Evolutionary conservation across 2,888 invertebrate species (phyloP).

Genomic region (Hecatera dysodea): DNA sequence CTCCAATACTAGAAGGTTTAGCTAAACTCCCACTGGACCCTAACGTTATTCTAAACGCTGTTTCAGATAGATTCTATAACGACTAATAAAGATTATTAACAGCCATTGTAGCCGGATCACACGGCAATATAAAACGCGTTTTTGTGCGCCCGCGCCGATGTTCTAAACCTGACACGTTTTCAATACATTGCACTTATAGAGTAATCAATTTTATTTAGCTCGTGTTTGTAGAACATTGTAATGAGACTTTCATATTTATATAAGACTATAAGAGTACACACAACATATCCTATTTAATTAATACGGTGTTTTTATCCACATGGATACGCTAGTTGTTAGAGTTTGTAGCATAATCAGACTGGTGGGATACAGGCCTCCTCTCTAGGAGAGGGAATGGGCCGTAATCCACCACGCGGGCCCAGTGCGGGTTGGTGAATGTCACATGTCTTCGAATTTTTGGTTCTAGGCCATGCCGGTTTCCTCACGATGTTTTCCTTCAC

Average conservation of each 20-base stretch:
- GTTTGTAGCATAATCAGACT: too few species aligned
- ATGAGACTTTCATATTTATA: constrained; percentile 31
- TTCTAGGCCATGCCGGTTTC: too few species aligned
- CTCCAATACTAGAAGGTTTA: not conserved
- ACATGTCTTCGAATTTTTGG: too few species aligned
- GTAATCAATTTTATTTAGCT: constrained; percentile 42
- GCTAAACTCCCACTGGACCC: constrained; percentile 29
- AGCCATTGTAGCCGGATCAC: constrained; percentile 66
- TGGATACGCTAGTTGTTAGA: too few species aligned
- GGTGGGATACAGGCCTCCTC: too few species aligned
- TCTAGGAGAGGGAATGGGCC: too few species aligned
- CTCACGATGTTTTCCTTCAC: too few species aligned
- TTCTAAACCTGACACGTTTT: constrained; percentile 43
- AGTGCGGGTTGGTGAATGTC: too few species aligned
- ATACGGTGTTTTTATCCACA: too few species aligned
- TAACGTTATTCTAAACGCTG: constrained; percentile 47
- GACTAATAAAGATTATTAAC: constrained; percentile 68
- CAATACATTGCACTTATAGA: constrained; percentile 37
- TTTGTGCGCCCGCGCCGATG: constrained; percentile 36
- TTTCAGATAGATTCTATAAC: constrained; percentile 59
- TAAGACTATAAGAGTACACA: too few species aligned
- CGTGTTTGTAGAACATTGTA: constrained; percentile 31
- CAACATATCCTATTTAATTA: too few species aligned
- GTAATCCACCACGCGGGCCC: too few species aligned
- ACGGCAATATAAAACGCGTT: constrained; percentile 60